These are phyloP conservation scores for Diglossa cyanea DNA, from an alignment of 2,797 vertebrate species.

Conservation along the genomic window DNA sequence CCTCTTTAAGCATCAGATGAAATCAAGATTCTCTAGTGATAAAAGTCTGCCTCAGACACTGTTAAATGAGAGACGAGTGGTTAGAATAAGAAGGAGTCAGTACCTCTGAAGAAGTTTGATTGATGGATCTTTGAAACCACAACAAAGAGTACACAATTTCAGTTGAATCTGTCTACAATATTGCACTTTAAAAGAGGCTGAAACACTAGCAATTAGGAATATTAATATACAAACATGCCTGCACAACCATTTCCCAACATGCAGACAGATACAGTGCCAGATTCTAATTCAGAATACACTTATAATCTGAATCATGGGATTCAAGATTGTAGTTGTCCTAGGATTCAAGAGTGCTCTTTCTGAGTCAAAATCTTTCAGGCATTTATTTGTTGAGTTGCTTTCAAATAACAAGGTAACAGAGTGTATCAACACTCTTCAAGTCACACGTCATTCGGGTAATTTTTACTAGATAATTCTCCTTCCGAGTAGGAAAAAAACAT, in stretches of 20 bases:
- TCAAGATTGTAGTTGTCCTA: not conserved
- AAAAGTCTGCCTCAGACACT: not conserved
- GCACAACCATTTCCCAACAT: not conserved
- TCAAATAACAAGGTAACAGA: not conserved
- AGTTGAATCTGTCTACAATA: not conserved
- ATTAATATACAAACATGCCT: not conserved
- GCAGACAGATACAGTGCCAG: not conserved
- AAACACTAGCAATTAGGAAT: not conserved
- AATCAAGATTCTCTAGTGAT: slow-evolving; percentile 3
- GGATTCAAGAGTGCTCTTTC: not conserved
- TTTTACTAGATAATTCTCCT: not conserved
- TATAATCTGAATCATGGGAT: not conserved
- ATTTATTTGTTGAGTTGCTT: not conserved
- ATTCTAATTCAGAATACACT: not conserved
- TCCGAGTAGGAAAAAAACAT: not conserved
- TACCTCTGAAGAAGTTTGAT: not conserved
- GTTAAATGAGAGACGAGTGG: not conserved
- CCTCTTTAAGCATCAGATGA: not conserved
- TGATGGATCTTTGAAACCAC: not conserved
- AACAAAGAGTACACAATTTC: not conserved
- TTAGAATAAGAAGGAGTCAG: not conserved
- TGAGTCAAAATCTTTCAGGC: not conserved
- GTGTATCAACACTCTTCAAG: not conserved
- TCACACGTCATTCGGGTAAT: not conserved
- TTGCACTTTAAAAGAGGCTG: not conserved